Evolutionary conservation across 2,113 vertebrate genomes (phyloP), one percentile per base, ranked within the genome.

Genomic region (Phoxinus phoxinus): DNA sequence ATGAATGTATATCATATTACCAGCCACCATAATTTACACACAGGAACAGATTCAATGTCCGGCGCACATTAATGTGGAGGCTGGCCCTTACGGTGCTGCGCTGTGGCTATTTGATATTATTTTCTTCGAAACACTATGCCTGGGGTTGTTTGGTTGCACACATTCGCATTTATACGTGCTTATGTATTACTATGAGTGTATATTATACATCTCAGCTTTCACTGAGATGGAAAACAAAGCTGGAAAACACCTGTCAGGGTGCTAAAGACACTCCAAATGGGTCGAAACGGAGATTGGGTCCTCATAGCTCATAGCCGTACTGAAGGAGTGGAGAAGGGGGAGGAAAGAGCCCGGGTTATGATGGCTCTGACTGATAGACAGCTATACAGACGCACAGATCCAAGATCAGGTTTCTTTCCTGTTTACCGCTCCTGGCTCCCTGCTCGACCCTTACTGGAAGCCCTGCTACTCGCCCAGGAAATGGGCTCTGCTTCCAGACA

Each of bases 401-500:
- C 94, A 91, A 93, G 94, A 95, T 95, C 94, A 92, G 93, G 93
- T 95, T 95, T 93, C 94, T 91, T 95, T 95, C 95, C 95, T 95
- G 94, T 95, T 95, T 94, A 94, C 89, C 91, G 93, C 94, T 94
- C 92, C 78, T 75, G n/a, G 61, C 83, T 89, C 90, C 79, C 89
- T 90, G 84, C 91, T 91, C 91, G 7, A 91, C 88, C 91, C 93
- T 95, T 95, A 95, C 95, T 92, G 94, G 94, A 95, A 95, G 92
- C 92, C 91, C 92, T 93, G 92, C 92, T 92, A 91, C 91, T 94
- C 77, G 41, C 86, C 94, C 94, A 95, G 94, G 94, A 95, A 95
- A 95, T 94, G 93, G 92, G 91, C 92, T 94, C 91, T 92, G 90
- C 92, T 94, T 94, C 94, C 94, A 93, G 94, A 89, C 73, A 88